phyloP scores from a whole-genome alignment of 2,113 vertebrate genomes.

The Balaenoptera acutorostrata region DNA sequence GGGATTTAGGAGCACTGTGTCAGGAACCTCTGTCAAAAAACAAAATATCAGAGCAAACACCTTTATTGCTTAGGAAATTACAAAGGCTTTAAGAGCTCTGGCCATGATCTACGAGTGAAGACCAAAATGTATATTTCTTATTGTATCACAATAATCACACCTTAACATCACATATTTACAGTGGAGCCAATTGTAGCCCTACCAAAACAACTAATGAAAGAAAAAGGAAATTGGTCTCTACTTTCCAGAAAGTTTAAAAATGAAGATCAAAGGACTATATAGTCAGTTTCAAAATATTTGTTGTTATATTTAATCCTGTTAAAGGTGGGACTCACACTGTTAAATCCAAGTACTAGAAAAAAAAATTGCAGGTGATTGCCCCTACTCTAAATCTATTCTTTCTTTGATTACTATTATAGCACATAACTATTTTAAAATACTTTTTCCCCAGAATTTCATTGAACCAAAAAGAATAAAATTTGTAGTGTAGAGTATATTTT shows the following conservation, averaged over 20 bases:
- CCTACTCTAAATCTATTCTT: neutral
- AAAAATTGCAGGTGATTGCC: neutral
- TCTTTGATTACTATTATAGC: conserved; percentile 12
- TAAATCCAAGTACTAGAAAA: conserved; percentile 20
- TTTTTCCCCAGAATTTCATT: conserved; percentile 38
- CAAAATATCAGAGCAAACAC: neutral
- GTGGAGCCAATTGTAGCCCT: neutral
- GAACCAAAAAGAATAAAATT: conserved; percentile 41
- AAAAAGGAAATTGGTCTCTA: neutral
- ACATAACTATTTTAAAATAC: conserved; percentile 20
- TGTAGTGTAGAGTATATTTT: neutral
- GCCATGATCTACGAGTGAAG: neutral
- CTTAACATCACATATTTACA: neutral
- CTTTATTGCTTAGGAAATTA: neutral
- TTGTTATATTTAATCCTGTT: conserved; percentile 47
- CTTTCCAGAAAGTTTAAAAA: conserved; percentile 47
- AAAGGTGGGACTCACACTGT: neutral
- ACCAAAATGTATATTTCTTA: neutral
- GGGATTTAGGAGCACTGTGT: neutral
- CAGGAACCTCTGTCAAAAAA: neutral
- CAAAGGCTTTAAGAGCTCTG: neutral
- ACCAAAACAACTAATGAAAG: neutral
- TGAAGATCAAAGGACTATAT: neutral
- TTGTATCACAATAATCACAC: neutral
- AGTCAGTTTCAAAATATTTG: conserved; percentile 23